Percentiles rank a stretch among this genome's conserved stretches.
Evolutionary conservation across 2,888 invertebrate genomes (phyloP).

Genomic region (Phengaris alcon): DNA sequence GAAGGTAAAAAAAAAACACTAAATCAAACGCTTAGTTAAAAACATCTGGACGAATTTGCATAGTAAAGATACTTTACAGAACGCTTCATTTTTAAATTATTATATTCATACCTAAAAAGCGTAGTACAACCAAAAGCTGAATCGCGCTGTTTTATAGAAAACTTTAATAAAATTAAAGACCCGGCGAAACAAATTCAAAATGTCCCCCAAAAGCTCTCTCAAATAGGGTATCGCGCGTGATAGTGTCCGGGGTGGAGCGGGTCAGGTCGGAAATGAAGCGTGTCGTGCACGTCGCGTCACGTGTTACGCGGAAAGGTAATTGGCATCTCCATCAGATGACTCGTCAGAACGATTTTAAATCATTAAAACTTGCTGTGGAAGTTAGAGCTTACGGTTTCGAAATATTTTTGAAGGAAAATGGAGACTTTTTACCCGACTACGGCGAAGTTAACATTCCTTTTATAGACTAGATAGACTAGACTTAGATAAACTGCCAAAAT

Average conservation of each 20-base stretch:
- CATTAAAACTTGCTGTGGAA: background rate
- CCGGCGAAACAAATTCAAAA: background rate
- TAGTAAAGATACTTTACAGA: no score
- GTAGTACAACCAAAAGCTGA: no score
- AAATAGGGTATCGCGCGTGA: background rate
- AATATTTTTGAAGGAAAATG: background rate
- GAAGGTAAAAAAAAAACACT: no score
- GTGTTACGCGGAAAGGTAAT: background rate
- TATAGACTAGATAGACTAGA: no score
- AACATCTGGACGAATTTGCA: no score
- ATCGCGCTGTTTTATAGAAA: no score
- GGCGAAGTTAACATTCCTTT: no score
- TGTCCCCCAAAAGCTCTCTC: background rate
- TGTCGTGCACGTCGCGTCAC: background rate
- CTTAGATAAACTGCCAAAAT: no score
- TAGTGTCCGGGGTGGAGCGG: background rate
- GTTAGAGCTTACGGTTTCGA: background rate
- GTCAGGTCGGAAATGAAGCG: conserved; percentile 23
- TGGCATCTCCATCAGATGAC: conserved; percentile 1
- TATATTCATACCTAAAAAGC: no score
- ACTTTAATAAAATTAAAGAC: background rate
- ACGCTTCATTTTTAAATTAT: no score
- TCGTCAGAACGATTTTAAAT: background rate
- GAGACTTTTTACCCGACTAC: no score
- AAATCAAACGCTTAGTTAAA: no score